phyloP scores from a whole-genome alignment of 2,113 vertebrate species.

The Trachemys scripta region DNA sequence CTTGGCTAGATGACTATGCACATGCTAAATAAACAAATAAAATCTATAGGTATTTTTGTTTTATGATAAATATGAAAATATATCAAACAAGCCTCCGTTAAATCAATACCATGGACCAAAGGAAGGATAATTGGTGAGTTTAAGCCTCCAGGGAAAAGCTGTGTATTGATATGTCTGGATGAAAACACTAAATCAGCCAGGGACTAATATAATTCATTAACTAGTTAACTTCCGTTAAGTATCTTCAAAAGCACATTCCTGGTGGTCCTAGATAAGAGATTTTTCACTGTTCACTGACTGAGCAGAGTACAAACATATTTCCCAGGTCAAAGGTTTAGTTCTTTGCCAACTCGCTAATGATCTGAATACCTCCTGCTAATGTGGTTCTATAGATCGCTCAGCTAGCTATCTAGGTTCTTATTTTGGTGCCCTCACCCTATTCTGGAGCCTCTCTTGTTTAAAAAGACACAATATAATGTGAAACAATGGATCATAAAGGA shows the following conservation, averaged over 20 bases:
- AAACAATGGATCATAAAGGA: not conserved
- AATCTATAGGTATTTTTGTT: not conserved
- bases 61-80: not conserved
- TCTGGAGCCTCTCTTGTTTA: not conserved
- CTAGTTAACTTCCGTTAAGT: not conserved
- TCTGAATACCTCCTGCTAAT: not conserved
- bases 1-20: too few species aligned
- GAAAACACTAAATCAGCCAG: not conserved
- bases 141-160: not conserved
- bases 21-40: too few species aligned
- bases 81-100: not conserved
- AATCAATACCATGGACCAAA: not conserved
- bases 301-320: not conserved
- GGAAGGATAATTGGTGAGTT: not conserved
- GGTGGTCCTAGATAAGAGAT: fast-evolving
- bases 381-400: not conserved
- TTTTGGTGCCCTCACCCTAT: not conserved
- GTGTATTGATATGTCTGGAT: not conserved
- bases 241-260: not conserved
- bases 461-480: not conserved
- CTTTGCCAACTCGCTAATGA: not conserved
- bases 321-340: not conserved
- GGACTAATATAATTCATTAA: not conserved
- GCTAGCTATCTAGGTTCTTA: not conserved
- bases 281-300: not conserved